These are phyloP conservation scores for Brachionus rubens DNA, from an alignment of 1,140 invertebrate species.

Conservation along the genomic window DNA sequence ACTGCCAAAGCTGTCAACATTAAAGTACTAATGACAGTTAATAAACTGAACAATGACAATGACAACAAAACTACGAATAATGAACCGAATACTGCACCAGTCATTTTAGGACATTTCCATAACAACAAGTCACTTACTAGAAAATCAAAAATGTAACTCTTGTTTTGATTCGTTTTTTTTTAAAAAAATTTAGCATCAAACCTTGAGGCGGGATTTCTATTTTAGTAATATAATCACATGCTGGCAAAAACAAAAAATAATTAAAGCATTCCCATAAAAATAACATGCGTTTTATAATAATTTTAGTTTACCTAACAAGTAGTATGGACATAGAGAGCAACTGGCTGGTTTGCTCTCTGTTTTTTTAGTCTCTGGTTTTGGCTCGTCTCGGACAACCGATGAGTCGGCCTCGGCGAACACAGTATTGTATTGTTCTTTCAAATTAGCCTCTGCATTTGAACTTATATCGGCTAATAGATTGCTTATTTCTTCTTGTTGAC, in stretches of 20 bases:
- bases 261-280: neutral
- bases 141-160: conserved; percentile 64
- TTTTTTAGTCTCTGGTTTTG: neutral
- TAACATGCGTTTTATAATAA: neutral
- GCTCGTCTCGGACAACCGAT: neutral
- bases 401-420: conserved; percentile 39
- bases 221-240: conserved; percentile 31
- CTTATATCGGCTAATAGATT: conserved; percentile 1
- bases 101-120: conserved; percentile 90
- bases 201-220: conserved; percentile 31
- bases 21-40: conserved; percentile 87
- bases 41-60: conserved; percentile 86
- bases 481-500: neutral
- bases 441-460: neutral
- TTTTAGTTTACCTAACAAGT: conserved; percentile 1
- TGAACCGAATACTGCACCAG: conserved; percentile 82
- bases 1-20: conserved; percentile 76
- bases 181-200: no score
- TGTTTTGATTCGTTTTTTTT: no score
- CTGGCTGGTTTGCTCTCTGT: neutral
- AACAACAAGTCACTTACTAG: conserved; percentile 90
- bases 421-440: neutral
- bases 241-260: neutral
- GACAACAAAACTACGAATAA: conserved; percentile 81
- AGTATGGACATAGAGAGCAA: conserved; percentile 43